A percentile compares a stretch with the other conserved stretches of the same genome.
Evolutionary conservation across 2,888 invertebrate species (phyloP).

Genomic region (Bimastos eiseni): DNA sequence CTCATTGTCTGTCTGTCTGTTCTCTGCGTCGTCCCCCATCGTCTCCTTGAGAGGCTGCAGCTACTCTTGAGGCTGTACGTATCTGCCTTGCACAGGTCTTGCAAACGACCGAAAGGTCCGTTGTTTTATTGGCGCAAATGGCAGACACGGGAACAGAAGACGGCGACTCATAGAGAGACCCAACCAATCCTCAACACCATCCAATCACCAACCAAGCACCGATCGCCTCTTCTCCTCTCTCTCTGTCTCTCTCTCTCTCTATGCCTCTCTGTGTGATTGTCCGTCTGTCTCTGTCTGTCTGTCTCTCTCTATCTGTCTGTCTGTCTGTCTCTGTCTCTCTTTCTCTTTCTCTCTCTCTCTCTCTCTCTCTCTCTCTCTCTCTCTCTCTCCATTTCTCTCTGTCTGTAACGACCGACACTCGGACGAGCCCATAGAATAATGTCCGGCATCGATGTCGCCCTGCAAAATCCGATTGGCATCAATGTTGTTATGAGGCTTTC

Average conservation of each 20-base stretch:
- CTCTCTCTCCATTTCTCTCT: background rate
- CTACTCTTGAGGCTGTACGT: background rate
- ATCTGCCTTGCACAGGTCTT: background rate
- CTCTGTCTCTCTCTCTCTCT: background rate
- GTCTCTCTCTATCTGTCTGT: too few species aligned
- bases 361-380: background rate
- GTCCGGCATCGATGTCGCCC: background rate
- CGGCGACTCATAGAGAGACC: background rate
- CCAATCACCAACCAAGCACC: background rate
- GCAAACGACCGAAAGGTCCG: background rate
- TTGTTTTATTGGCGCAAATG: background rate
- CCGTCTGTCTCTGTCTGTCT: background rate
- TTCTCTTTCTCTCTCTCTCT: constrained; percentile 9
- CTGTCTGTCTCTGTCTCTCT: too few species aligned
- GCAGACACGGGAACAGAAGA: background rate
- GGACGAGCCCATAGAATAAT: background rate
- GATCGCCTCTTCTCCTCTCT: background rate
- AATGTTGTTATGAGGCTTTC: background rate
- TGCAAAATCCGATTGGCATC: background rate
- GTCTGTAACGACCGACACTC: background rate
- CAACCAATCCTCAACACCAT: background rate
- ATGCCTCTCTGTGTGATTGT: background rate
- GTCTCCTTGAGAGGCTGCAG: background rate
- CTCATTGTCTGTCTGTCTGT: background rate
- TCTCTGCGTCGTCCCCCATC: background rate